A percentile compares a stretch with the other conserved stretches of the same genome.
Evolutionary conservation across 2,797 vertebrate genomes (phyloP).

Genomic region (Dicrostonyx torquatus): DNA sequence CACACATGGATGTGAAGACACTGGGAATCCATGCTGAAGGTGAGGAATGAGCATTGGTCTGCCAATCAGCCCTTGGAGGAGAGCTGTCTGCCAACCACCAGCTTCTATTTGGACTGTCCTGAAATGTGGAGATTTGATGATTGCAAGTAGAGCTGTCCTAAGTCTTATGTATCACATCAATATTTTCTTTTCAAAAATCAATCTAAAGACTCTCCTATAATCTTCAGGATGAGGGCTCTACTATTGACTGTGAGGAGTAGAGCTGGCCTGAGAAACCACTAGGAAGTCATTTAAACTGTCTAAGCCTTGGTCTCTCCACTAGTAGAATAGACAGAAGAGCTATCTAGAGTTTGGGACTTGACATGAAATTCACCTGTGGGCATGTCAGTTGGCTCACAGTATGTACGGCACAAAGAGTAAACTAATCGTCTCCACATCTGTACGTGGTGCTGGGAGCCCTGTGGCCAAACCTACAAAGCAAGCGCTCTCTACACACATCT

Average conservation of each 20-base stretch:
- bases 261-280: not conserved
- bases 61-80: not conserved
- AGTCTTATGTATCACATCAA: not conserved
- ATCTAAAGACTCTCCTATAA: not conserved
- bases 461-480: not conserved
- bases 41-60: not conserved
- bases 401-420: not conserved
- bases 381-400: not conserved
- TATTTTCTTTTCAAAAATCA: conserved; percentile 9
- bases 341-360: not conserved
- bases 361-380: not conserved
- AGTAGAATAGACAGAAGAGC: not conserved
- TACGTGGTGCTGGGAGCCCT: not conserved
- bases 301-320: not conserved
- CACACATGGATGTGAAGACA: not conserved
- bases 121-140: not conserved
- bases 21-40: not conserved
- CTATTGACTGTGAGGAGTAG: not conserved
- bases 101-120: not conserved
- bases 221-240: not conserved
- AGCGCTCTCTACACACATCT: not conserved
- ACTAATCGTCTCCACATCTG: not conserved
- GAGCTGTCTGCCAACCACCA: not conserved
- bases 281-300: not conserved
- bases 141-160: not conserved